phyloP scores from a whole-genome alignment of 2,888 invertebrate species.

The Antitype chi region DNA sequence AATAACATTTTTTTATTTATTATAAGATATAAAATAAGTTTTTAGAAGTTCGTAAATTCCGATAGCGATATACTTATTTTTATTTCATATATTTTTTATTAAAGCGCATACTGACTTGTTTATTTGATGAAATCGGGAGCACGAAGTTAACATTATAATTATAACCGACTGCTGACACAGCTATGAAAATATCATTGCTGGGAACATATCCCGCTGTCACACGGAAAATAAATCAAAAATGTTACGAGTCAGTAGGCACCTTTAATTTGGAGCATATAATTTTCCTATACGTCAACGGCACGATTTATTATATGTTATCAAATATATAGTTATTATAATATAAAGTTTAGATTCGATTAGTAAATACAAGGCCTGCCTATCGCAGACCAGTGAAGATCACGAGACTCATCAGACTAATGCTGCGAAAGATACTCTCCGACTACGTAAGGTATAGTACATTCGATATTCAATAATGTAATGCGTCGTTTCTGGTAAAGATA shows the following conservation, averaged over 20 bases:
- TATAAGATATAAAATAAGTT: slow-evolving; percentile 65
- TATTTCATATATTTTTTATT: slow-evolving; percentile 41
- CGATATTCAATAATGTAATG: slow-evolving; percentile 65
- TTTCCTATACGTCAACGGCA: slow-evolving; percentile 47
- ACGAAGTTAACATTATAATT: slow-evolving; percentile 20
- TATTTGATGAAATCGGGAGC: slow-evolving; percentile 31
- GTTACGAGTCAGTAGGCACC: slow-evolving; percentile 60
- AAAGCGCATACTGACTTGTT: slow-evolving; percentile 61
- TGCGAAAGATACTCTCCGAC: slow-evolving; percentile 48
- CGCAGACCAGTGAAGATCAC: slow-evolving; percentile 54
- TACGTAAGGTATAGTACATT: slow-evolving; percentile 54
- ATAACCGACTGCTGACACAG: slow-evolving; percentile 35
- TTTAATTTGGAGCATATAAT: slow-evolving; percentile 43
- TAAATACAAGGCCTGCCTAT: slow-evolving; percentile 58
- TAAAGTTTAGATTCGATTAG: slow-evolving; percentile 66
- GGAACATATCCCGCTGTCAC: slow-evolving; percentile 31
- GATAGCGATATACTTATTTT: slow-evolving; percentile 60
- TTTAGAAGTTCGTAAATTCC: slow-evolving; percentile 66
- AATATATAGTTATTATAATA: slow-evolving; percentile 62
- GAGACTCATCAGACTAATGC: slow-evolving; percentile 56
- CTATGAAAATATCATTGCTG: slow-evolving; percentile 52
- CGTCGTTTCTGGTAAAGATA: slow-evolving; percentile 71
- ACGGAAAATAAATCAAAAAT: slow-evolving; percentile 43
- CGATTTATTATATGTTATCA: slow-evolving; percentile 54
- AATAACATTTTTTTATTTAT: slow-evolving; percentile 64